phyloP scores from a whole-genome alignment of 2,113 vertebrate species.

The Lipophrys pholis region DNA sequence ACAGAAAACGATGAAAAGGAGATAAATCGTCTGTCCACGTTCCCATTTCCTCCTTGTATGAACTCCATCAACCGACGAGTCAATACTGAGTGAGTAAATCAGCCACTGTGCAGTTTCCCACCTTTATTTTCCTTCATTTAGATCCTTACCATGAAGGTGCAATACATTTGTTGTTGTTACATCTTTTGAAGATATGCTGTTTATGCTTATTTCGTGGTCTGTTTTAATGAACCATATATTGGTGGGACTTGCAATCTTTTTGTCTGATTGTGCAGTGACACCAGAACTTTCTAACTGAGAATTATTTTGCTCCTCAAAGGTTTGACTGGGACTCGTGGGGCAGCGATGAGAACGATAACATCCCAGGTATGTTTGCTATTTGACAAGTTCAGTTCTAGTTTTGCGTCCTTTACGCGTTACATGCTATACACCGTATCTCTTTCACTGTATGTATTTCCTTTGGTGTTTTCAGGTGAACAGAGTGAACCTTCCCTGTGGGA shows the following conservation, averaged over 20 bases:
- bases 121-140: background rate
- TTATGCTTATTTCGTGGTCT: no score
- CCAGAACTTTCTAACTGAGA: no score
- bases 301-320: conserved; percentile 48
- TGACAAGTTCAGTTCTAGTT: background rate
- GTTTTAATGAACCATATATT: no score
- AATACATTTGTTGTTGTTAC: no score
- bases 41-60: conserved; percentile 91
- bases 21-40: conserved; percentile 94
- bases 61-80: conserved; percentile 91
- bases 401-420: background rate
- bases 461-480: conserved; percentile 67
- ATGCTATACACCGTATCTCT: no score
- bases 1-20: conserved; percentile 88
- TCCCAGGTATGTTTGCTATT: conserved; percentile 64
- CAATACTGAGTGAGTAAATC: conserved; percentile 78
- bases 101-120: background rate
- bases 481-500: conserved; percentile 68
- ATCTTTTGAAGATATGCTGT: no score
- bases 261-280: no score
- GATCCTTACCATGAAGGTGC: background rate
- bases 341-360: conserved; percentile 82
- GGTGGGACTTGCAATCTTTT: no score
- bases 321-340: conserved; percentile 83
- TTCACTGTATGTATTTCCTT: background rate